Conservation (phyloP, 2,888 invertebrate species). For the Pyralis farinalis region DNA sequence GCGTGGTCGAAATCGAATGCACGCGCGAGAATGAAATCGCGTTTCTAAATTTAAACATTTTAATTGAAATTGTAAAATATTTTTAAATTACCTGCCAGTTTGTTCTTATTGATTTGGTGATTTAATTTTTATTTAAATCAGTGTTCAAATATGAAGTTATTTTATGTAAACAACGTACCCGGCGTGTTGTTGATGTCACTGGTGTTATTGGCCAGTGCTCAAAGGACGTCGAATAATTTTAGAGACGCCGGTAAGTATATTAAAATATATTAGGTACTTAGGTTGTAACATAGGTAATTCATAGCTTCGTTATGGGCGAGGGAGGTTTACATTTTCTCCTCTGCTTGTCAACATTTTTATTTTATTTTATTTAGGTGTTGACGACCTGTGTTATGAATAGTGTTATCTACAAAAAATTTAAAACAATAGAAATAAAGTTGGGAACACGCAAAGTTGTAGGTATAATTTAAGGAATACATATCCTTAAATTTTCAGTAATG, state of each 20-base stretch:
- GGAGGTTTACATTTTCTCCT: no score
- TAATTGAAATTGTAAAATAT: constrained; percentile 15
- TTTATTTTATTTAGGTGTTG: no score
- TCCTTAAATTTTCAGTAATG: no score
- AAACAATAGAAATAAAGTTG: no score
- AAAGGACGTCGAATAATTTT: constrained; percentile 57
- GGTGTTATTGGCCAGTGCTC: constrained; percentile 66
- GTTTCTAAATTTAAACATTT: constrained; percentile 43
- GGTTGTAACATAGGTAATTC: no score
- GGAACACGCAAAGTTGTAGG: no score
- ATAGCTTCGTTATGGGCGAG: no score
- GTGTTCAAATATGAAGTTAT: constrained; percentile 48
- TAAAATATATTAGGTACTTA: no score
- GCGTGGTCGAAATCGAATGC: constrained; percentile 32
- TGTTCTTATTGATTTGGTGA: neutral
- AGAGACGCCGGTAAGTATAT: constrained; percentile 64
- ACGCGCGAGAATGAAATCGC: constrained; percentile 66
- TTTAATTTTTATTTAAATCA: constrained; percentile 18
- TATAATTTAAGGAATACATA: no score
- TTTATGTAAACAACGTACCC: constrained; percentile 53
- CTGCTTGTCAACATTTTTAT: no score
- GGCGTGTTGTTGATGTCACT: constrained; percentile 65
- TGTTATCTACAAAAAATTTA: no score
- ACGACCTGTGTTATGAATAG: no score
- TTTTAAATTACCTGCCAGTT: constrained; percentile 8